Evolutionary conservation across 1,140 invertebrate species (phyloP).

Genomic region (Eriosoma lanigerum): DNA sequence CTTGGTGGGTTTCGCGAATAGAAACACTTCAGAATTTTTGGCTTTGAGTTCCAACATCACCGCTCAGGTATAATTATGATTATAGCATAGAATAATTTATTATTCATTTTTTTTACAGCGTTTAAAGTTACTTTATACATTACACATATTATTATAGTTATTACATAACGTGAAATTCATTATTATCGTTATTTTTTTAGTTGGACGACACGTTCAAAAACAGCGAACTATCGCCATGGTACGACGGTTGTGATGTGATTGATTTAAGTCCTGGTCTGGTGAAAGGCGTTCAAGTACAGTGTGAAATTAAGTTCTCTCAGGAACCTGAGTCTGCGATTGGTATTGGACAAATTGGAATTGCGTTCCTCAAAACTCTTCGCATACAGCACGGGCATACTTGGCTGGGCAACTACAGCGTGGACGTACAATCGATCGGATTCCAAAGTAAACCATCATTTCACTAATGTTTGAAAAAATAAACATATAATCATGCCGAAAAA

Average conservation of each 20-base stretch:
- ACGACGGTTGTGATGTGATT: constrained; percentile 44
- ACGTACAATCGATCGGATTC: constrained; percentile 59
- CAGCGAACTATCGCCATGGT: constrained; percentile 35
- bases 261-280: constrained; percentile 27
- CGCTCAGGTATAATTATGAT: constrained; percentile 30
- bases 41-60: constrained; percentile 33
- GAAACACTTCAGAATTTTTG: constrained; percentile 35
- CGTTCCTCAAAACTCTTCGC: constrained; percentile 58
- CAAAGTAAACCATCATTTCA: constrained; percentile 51
- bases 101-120: too few relatives aligned
- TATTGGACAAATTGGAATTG: constrained; percentile 57
- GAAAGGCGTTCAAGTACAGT: constrained; percentile 43
- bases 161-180: too few relatives aligned
- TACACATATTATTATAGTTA: too few relatives aligned
- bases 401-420: constrained; percentile 57
- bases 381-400: constrained; percentile 57
- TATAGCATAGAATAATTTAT: too few relatives aligned
- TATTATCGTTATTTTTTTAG: constrained; percentile 4
- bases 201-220: constrained; percentile 48
- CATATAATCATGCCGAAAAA: background rate
- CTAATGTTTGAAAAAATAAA: background rate
- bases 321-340: constrained; percentile 52
- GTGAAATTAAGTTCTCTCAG: constrained; percentile 43
- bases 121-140: too few relatives aligned
- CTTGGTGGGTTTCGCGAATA: constrained; percentile 29